Conservation (phyloP, 2,888 invertebrate species). For the Ctena decussata region DNA sequence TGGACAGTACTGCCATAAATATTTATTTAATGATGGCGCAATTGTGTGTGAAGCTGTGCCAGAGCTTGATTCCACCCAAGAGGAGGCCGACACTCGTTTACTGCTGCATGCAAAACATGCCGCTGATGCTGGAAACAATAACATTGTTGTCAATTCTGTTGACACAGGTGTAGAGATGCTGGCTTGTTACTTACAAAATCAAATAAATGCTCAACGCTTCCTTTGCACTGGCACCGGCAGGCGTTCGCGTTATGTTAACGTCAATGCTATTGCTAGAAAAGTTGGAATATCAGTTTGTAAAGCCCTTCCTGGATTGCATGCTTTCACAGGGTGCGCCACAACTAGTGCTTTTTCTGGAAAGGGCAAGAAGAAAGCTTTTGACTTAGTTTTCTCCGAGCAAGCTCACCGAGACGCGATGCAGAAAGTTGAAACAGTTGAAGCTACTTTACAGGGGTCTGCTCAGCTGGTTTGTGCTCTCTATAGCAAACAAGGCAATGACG, state of each 20-base stretch:
- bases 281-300: neutral
- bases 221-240: neutral
- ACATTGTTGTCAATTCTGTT: neutral
- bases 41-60: neutral
- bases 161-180: neutral
- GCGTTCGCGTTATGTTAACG: neutral
- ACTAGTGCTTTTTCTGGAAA: neutral
- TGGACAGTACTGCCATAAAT: neutral
- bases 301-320: neutral
- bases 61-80: neutral
- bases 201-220: neutral
- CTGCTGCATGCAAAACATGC: conserved; percentile 1
- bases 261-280: neutral
- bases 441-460: too few relatives aligned
- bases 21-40: neutral
- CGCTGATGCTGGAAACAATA: neutral
- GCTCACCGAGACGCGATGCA: neutral
- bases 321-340: neutral
- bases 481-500: too few relatives aligned
- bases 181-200: neutral
- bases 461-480: too few relatives aligned
- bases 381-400: neutral
- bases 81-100: conserved; percentile 10
- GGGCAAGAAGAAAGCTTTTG: neutral
- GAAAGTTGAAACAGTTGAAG: neutral